Base-by-base conservation (phyloP, 1,140 invertebrate genomes). In the Lucilia cuprina region DNA sequence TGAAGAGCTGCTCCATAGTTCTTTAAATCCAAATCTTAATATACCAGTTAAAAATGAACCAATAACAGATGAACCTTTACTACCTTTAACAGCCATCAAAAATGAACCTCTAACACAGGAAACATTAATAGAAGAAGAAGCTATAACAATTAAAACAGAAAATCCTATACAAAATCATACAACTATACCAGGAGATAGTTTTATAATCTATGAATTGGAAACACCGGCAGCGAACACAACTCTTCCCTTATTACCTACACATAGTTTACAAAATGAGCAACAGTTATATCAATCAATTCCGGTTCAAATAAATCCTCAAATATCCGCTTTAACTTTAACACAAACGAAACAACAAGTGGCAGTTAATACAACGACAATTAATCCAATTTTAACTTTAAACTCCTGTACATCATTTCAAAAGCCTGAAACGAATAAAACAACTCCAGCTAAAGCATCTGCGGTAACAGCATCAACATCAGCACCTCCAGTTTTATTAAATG, bases 131-230 rank as follows among this genome's bases (percentile, higher is more conserved):
- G 12, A 17, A 12, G 12, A 17, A 12, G 19, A 19, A 21, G 0
- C 2, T 21, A 5, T 70, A 21, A 21, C 65, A 10, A 12, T 70
- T 12, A 70, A 70, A 70, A 21, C n/a, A 1, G 65, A 70, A 70
- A 21, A 70, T 70, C n/a, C 5, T 25, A 0, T 70, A 19, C 17
- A 65, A 65, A 65, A 17, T 19, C n/a, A 19, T n/a, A 19, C n/a
- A 70, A 12, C 65, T 25, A 8, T 12, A 70, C 12, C 65, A 7
- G 65, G 7, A 19, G 7, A 70, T 25, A 70, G 65, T 21, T 70
- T 70, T 70, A 70, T 70, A 70, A 21, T 70, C n/a, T 70, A 70
- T 70, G 65, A 70, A 70, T 21, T 70, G 9, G 65, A 70, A 70
- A 70, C 65, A 70, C 55, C 55, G 14, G 5, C 41, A 10, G 0